Conservation (phyloP, 2,797 vertebrate genomes). For the Hippoglossus hippoglossus region DNA sequence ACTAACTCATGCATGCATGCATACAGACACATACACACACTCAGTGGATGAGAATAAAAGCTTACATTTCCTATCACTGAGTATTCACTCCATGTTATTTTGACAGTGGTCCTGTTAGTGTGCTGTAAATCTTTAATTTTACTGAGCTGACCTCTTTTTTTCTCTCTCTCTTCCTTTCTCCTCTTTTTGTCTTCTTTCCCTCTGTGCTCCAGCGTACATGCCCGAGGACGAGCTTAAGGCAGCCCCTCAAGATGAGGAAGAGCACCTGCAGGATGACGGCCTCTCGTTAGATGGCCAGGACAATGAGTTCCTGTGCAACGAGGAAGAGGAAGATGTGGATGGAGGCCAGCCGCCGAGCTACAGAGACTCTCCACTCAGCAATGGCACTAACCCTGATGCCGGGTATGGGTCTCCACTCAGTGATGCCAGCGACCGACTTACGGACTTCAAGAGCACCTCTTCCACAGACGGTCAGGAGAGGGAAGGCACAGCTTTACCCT, state of each 20-base stretch:
- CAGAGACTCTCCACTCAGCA: conserved; percentile 97
- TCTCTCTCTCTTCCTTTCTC: conserved; percentile 33
- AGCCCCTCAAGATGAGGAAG: conserved; percentile 89
- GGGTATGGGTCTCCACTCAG: conserved; percentile 97
- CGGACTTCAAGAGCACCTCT: conserved; percentile 93
- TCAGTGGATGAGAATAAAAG: conserved; percentile 70
- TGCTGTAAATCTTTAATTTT: conserved; percentile 80
- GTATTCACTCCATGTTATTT: conserved; percentile 75
- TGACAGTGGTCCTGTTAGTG: conserved; percentile 74
- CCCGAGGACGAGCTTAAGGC: conserved; percentile 98
- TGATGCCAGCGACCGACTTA: conserved; percentile 93
- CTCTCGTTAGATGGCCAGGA: conserved; percentile 93
- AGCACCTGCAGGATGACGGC: conserved; percentile 92
- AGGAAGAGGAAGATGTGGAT: conserved; percentile 88
- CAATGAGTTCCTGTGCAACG: conserved; percentile 91
- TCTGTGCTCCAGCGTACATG: conserved; percentile 94
- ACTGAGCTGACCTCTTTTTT: conserved; percentile 73
- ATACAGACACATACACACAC: conserved; percentile 54
- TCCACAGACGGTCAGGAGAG: conserved; percentile 93
- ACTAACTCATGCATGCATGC: conserved; percentile 70
- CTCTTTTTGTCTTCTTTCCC: conserved; percentile 71
- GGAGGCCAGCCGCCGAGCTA: conserved; percentile 93
- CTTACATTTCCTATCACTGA: conserved; percentile 68
- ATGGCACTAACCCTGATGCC: conserved; percentile 95
- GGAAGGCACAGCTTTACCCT: conserved; percentile 83